These are phyloP conservation scores for Chlamydotis undulata DNA, from an alignment of 2,113 vertebrate genomes.

Conservation along the genomic window DNA sequence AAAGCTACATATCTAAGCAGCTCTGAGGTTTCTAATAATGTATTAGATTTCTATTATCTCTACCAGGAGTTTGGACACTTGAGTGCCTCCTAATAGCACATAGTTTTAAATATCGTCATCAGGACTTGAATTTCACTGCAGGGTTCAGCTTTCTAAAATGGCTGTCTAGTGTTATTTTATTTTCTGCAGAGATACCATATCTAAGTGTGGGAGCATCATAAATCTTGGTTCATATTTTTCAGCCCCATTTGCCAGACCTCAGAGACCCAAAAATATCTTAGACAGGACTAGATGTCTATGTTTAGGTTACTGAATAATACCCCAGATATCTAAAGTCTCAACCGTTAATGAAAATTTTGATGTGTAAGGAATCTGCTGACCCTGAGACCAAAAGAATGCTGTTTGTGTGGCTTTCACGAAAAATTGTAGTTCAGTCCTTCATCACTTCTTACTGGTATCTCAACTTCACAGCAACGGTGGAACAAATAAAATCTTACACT, in stretches of 20 bases:
- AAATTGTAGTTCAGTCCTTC: neutral
- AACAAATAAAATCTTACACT: neutral
- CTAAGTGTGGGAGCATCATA: neutral
- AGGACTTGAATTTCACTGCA: neutral
- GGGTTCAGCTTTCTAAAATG: neutral
- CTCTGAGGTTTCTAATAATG: neutral
- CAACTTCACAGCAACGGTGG: neutral
- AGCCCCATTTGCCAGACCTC: neutral
- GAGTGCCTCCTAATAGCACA: neutral
- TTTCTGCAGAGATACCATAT: neutral
- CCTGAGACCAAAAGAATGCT: neutral
- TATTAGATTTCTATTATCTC: neutral
- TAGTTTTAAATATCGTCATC: neutral
- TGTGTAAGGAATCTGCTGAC: neutral
- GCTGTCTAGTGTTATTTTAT: neutral
- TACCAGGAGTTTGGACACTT: neutral
- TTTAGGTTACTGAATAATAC: neutral
- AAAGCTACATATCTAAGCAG: neutral
- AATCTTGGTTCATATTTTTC: neutral
- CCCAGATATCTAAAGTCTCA: neutral
- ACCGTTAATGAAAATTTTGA: neutral
- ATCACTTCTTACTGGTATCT: neutral
- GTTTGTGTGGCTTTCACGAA: neutral
- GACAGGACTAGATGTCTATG: neutral
- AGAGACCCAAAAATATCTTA: neutral